These are phyloP conservation scores for Ips typographus DNA, from an alignment of 1,140 invertebrate species.

Conservation along the genomic window DNA sequence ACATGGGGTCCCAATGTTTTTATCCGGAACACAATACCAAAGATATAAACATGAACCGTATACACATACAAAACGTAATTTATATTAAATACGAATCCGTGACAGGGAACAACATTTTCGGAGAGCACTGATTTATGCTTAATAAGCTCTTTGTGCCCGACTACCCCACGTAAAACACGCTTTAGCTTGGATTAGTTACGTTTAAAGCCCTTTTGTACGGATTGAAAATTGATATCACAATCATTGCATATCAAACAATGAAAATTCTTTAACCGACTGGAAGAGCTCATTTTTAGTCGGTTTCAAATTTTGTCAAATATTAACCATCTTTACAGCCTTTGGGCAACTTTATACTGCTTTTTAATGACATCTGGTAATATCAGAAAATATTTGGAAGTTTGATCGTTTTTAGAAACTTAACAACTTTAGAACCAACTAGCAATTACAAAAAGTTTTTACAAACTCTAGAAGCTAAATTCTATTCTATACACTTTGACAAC, in stretches of 20 bases:
- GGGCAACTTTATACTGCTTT: too few relatives aligned
- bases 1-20: slow-evolving; percentile 20
- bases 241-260: neutral
- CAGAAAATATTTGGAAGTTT: too few relatives aligned
- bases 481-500: too few relatives aligned
- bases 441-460: too few relatives aligned
- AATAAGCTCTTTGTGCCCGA: neutral
- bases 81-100: slow-evolving; percentile 22
- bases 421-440: too few relatives aligned
- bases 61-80: slow-evolving; percentile 20
- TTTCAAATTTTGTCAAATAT: too few relatives aligned
- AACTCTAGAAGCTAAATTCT: too few relatives aligned
- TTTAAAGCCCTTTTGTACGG: neutral
- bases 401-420: too few relatives aligned
- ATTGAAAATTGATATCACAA: neutral
- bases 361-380: too few relatives aligned
- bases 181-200: neutral
- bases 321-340: too few relatives aligned
- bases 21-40: slow-evolving; percentile 16
- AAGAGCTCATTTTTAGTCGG: neutral
- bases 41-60: slow-evolving; percentile 17
- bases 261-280: too few relatives aligned
- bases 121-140: slow-evolving; percentile 16
- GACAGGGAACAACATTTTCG: slow-evolving; percentile 19
- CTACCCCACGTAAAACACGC: slow-evolving; percentile 2